Conservation (phyloP, 2,113 vertebrate genomes). For the Neotragus pygmaeus region DNA sequence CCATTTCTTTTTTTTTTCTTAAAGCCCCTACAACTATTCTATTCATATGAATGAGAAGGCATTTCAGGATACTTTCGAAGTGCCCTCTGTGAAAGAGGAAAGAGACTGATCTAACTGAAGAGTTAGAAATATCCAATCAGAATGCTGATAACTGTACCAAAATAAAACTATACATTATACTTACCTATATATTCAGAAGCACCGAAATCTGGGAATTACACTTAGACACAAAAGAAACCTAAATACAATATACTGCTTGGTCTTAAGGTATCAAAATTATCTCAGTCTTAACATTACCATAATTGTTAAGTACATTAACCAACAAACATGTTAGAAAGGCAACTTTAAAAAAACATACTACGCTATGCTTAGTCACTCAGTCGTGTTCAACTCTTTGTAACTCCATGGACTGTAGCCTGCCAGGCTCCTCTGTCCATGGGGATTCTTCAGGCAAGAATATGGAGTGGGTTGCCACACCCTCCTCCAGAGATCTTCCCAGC, state of each 20-base stretch:
- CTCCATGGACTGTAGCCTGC: neutral
- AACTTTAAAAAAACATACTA: neutral
- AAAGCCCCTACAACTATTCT: neutral
- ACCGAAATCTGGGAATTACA: neutral
- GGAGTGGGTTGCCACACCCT: neutral
- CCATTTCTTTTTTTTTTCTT: neutral
- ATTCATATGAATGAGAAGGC: neutral
- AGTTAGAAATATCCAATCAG: neutral
- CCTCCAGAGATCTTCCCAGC: neutral
- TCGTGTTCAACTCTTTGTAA: neutral
- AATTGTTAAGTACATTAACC: neutral
- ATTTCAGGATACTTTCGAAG: conserved; percentile 28
- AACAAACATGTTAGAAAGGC: neutral
- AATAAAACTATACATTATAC: neutral
- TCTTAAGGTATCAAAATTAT: conserved; percentile 8
- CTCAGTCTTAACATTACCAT: neutral
- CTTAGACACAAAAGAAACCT: neutral
- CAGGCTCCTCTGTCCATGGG: neutral
- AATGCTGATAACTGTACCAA: neutral
- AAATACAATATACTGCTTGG: neutral
- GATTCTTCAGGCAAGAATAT: neutral
- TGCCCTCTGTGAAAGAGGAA: neutral
- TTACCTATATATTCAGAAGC: neutral
- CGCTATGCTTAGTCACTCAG: neutral
- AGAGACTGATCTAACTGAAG: neutral